Conservation (phyloP, 1,140 invertebrate genomes). For the Cepaea nemoralis region DNA sequence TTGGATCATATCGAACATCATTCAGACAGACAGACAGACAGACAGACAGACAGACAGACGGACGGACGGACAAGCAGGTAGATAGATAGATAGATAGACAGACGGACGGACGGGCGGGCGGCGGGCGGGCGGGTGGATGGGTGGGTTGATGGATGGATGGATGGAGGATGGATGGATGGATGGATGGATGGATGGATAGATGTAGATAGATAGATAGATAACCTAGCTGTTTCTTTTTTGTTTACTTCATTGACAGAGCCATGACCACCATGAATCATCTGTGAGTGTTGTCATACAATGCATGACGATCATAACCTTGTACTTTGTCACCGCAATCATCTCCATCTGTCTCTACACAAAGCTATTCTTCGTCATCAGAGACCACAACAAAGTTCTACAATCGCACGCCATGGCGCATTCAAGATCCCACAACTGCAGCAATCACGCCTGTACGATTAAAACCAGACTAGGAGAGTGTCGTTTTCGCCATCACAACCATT, state of each 20-base stretch:
- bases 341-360: slow-evolving; percentile 10
- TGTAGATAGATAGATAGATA: neutral
- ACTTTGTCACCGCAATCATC: neutral
- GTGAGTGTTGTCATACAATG: neutral
- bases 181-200: too few species aligned
- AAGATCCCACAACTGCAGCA: neutral
- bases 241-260: neutral
- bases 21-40: neutral
- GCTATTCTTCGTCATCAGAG: slow-evolving; percentile 22
- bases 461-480: slow-evolving; percentile 26
- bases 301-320: neutral
- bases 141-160: too few species aligned
- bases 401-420: neutral
- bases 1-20: neutral
- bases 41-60: neutral
- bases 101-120: too few species aligned
- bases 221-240: neutral
- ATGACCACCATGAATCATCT: neutral
- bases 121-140: neutral
- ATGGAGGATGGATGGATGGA: too few species aligned
- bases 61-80: too few species aligned
- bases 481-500: neutral
- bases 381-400: slow-evolving; percentile 13
- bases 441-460: neutral
- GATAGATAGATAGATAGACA: too few species aligned